These are phyloP conservation scores for Phoenicopterus ruber DNA, from an alignment of 2,113 vertebrate genomes.

Conservation along the genomic window DNA sequence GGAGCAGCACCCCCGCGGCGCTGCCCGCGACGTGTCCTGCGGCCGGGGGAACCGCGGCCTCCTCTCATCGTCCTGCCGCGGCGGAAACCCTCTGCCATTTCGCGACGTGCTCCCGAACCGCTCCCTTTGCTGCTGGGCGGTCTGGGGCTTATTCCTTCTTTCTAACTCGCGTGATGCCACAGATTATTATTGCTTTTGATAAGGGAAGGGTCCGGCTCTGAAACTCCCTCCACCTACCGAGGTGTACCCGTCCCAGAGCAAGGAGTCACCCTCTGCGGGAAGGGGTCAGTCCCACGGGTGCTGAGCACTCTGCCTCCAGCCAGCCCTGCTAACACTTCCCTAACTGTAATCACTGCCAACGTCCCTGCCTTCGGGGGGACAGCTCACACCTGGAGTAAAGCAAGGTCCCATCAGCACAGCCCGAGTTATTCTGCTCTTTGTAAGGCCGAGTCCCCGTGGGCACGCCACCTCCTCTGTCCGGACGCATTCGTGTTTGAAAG, in stretches of 20 bases:
- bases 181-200: background rate
- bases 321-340: background rate
- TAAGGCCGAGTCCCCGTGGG: too few species aligned
- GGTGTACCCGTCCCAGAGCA: background rate
- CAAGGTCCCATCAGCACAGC: background rate
- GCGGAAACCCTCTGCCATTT: too few species aligned
- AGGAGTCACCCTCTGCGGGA: background rate
- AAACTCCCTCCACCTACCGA: background rate
- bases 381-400: too few species aligned
- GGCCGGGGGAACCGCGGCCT: too few species aligned
- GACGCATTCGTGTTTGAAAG: accelerated
- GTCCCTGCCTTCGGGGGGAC: background rate
- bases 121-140: background rate
- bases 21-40: background rate
- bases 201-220: background rate
- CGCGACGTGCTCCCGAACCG: background rate
- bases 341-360: too few species aligned
- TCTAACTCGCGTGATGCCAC: background rate
- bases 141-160: background rate
- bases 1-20: background rate
- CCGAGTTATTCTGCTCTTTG: background rate
- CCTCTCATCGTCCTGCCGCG: background rate
- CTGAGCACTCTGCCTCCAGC: background rate
- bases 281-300: background rate
- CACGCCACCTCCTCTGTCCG: background rate